phyloP scores from a whole-genome alignment of 1,140 invertebrate species.

The Eumaeus atala region DNA sequence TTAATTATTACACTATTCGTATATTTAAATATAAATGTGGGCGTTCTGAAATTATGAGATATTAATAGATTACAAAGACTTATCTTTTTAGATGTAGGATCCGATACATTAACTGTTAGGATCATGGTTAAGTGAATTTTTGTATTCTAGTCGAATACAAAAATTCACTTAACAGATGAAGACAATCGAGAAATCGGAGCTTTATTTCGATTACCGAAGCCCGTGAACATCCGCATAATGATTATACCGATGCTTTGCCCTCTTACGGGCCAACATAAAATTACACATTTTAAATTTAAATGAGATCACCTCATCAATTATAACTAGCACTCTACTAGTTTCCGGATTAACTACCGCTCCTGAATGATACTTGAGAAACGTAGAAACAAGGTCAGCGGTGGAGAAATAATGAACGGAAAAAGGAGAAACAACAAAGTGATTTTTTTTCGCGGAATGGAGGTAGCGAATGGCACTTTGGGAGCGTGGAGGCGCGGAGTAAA shows the following conservation, averaged over 20 bases:
- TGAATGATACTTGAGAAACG: slow-evolving; percentile 5
- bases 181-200: too few relatives aligned
- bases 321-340: slow-evolving; percentile 1
- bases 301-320: not conserved
- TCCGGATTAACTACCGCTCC: not conserved
- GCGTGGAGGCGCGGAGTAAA: not conserved
- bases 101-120: too few relatives aligned
- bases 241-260: too few relatives aligned
- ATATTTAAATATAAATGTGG: not conserved
- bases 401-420: slow-evolving; percentile 10
- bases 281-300: too few relatives aligned
- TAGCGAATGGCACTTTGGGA: slow-evolving; percentile 6
- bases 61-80: not conserved
- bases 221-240: too few relatives aligned
- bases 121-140: too few relatives aligned
- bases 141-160: too few relatives aligned
- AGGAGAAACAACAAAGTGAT: slow-evolving; percentile 7
- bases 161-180: too few relatives aligned
- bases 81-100: too few relatives aligned
- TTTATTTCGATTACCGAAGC: too few relatives aligned
- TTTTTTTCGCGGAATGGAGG: slow-evolving; percentile 1
- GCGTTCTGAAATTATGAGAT: not conserved
- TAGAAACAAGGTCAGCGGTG: slow-evolving; percentile 5
- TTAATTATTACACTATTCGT: not conserved
- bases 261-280: not conserved